phyloP scores from a whole-genome alignment of 2,113 vertebrate species.

The Fulica atra region DNA sequence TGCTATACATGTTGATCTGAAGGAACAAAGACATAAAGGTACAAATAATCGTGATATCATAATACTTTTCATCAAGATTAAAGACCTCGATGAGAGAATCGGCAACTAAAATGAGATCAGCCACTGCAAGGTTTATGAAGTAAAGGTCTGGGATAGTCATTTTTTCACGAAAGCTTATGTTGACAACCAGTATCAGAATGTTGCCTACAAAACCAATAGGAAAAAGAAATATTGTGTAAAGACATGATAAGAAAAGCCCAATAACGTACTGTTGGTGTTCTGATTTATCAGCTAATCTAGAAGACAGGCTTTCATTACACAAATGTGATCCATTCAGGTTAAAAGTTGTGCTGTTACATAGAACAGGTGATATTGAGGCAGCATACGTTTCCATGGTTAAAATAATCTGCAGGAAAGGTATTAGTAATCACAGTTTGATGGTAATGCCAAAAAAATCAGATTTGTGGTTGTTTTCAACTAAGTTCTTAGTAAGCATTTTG shows the following conservation, averaged over 20 bases:
- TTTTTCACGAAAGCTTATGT: conserved; percentile 92
- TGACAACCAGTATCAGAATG: conserved; percentile 94
- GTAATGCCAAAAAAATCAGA: neutral
- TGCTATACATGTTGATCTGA: conserved; percentile 99
- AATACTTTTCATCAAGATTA: conserved; percentile 95
- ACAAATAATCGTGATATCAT: conserved; percentile 92
- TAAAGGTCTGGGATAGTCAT: conserved; percentile 99
- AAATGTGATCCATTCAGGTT: conserved; percentile 73
- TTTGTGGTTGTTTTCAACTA: neutral
- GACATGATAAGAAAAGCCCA: conserved; percentile 91
- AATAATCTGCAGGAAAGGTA: neutral
- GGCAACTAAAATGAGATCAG: conserved; percentile 93
- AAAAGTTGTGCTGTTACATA: conserved; percentile 76
- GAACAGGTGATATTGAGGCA: conserved; percentile 66
- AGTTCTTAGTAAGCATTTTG: neutral
- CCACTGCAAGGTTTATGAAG: conserved; percentile 92
- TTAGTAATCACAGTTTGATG: neutral
- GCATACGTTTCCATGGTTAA: conserved; percentile 79
- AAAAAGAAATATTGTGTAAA: conserved; percentile 95
- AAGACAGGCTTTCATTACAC: conserved; percentile 69
- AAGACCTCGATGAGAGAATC: conserved; percentile 98
- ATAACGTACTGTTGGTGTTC: conserved; percentile 86
- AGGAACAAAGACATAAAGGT: conserved; percentile 98
- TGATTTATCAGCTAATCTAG: conserved; percentile 64
- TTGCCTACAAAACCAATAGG: conserved; percentile 97